Conservation (phyloP, 2,113 vertebrate species). For the Prunella himalayana region DNA sequence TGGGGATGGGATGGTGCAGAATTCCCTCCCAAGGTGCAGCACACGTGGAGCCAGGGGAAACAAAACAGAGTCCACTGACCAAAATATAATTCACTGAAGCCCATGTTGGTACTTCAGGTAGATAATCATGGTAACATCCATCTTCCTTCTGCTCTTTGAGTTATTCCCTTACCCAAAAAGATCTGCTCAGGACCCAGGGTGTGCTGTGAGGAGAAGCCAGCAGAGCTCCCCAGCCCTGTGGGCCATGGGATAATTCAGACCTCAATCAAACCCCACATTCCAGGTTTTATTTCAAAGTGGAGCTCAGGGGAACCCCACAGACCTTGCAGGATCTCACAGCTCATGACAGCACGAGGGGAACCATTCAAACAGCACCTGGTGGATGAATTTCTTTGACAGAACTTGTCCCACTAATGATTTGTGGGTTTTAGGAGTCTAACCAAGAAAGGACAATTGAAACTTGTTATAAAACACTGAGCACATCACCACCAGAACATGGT, state of each 20-base stretch:
- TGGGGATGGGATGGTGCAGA: accelerated
- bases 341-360: not conserved
- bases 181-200: not conserved
- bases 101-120: accelerated
- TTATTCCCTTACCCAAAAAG: not conserved
- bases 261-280: not conserved
- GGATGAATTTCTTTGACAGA: not conserved
- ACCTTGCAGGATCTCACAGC: not conserved
- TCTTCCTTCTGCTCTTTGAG: not conserved
- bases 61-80: not conserved
- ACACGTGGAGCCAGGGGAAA: accelerated
- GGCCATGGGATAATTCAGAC: not conserved
- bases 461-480: not conserved
- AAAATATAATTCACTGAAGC: not conserved
- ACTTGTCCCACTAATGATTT: not conserved
- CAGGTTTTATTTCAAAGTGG: not conserved
- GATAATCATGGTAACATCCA: accelerated
- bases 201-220: not conserved
- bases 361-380: not conserved
- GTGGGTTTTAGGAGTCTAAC: not conserved
- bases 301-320: accelerated
- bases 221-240: not conserved
- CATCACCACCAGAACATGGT: not conserved
- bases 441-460: not conserved
- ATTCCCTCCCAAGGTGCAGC: not conserved